phyloP scores from a whole-genome alignment of 2,113 vertebrate genomes.

The Ahaetulla prasina region DNA sequence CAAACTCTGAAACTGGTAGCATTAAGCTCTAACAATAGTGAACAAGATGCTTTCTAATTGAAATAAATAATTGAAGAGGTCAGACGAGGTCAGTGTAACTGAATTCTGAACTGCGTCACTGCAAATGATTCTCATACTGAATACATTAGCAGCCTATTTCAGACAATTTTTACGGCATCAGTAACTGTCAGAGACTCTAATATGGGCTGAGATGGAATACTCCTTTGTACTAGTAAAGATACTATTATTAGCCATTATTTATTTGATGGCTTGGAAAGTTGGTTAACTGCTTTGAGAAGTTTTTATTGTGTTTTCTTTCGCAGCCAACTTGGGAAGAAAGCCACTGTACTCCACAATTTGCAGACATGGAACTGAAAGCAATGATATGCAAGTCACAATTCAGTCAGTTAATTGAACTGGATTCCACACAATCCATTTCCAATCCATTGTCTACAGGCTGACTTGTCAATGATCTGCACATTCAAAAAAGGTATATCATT shows the following conservation, averaged over 20 bases:
- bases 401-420: background rate
- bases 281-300: background rate
- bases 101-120: background rate
- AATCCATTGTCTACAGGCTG: background rate
- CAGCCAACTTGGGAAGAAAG: background rate
- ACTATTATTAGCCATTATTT: background rate
- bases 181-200: background rate
- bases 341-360: background rate
- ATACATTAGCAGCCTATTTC: background rate
- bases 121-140: background rate
- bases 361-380: background rate
- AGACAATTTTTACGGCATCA: background rate
- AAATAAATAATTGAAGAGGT: background rate
- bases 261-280: background rate
- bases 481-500: background rate
- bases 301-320: background rate
- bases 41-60: background rate
- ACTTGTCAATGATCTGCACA: background rate
- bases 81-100: background rate
- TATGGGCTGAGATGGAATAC: background rate
- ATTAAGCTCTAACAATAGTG: background rate
- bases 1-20: background rate
- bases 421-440: background rate
- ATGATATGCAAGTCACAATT: background rate
- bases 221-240: background rate